These are phyloP conservation scores for Hetaerina americana DNA, from an alignment of 1,140 invertebrate species.

Conservation along the genomic window DNA sequence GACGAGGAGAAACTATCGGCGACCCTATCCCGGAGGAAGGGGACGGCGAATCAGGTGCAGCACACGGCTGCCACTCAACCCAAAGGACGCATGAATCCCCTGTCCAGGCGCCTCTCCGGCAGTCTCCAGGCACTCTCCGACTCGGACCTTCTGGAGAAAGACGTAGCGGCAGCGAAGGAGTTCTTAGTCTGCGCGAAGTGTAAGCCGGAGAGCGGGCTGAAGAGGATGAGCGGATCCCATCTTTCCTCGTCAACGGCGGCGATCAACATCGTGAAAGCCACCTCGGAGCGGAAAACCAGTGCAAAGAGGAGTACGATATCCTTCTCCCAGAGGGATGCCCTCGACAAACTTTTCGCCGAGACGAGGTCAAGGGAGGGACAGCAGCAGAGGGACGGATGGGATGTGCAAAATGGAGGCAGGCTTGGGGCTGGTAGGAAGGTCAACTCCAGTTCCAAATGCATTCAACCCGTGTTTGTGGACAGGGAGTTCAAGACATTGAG, in stretches of 20 bases:
- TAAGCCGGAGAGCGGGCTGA: not conserved
- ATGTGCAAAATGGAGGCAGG: not conserved
- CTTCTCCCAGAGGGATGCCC: not conserved
- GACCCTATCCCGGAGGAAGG: not conserved
- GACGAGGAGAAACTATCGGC: constrained; percentile 18
- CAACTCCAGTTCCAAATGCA: not conserved
- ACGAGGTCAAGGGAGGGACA: not conserved
- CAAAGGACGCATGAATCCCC: not conserved
- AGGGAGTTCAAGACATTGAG: constrained; percentile 30
- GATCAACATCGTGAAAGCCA: not conserved
- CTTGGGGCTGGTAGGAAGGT: not conserved
- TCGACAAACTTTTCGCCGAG: not conserved
- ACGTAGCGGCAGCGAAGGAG: not conserved
- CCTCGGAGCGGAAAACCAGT: not conserved
- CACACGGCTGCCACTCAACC: not conserved
- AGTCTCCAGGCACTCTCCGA: constrained; percentile 1
- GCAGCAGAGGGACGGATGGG: not conserved
- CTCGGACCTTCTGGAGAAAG: not conserved
- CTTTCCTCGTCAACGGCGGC: not conserved
- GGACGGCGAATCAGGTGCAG: not conserved
- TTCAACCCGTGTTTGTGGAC: constrained; percentile 10
- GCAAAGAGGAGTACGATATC: not conserved
- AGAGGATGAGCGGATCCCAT: not conserved
- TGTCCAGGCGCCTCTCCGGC: not conserved
- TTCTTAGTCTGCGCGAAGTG: constrained; percentile 1